A percentile compares a stretch with the other conserved stretches of the same genome.
These are phyloP conservation scores for Spongia lamella DNA, from an alignment of 37 sponge, comb jelly and placozoan species.

Conservation along the genomic window DNA sequence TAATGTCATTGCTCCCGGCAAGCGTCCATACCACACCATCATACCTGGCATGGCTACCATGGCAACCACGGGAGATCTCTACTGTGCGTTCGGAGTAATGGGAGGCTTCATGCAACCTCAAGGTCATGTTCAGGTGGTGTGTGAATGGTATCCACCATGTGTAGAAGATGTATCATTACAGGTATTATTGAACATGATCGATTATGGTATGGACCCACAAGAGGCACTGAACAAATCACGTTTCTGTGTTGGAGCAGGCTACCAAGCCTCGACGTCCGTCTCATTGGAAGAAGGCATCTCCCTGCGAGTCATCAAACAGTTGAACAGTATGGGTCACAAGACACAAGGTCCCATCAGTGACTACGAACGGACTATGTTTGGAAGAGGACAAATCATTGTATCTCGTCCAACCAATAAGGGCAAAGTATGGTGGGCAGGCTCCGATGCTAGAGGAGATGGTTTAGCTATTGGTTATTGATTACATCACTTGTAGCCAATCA, in stretches of 20 bases:
- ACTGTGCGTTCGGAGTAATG: constrained; percentile 84
- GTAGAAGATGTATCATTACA: constrained; percentile 12
- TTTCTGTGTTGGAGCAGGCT: constrained; percentile 57
- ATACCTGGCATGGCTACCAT: constrained; percentile 89
- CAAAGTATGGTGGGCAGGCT: constrained; percentile 80
- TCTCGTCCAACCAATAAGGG: neutral
- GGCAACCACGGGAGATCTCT: constrained; percentile 60
- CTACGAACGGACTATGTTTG: constrained; percentile 57
- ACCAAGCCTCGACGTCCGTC: constrained; percentile 16
- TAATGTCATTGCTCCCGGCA: constrained; percentile 64
- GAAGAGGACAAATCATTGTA: constrained; percentile 76
- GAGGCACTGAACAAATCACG: constrained; percentile 73
- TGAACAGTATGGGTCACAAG: constrained; percentile 61
- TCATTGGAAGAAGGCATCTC: constrained; percentile 72
- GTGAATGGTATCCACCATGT: neutral
- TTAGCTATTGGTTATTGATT: constrained; percentile 71
- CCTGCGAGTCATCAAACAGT: neutral
- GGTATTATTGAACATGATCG: constrained; percentile 88
- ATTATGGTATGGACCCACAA: constrained; percentile 85
- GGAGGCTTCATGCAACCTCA: constrained; percentile 94
- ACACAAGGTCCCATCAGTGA: constrained; percentile 55
- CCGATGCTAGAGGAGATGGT: constrained; percentile 78
- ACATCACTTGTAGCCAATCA: neutral
- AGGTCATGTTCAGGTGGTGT: constrained; percentile 84
- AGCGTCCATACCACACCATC: constrained; percentile 88